phyloP scores from a whole-genome alignment of 2,113 vertebrate genomes.

The Motacilla alba region DNA sequence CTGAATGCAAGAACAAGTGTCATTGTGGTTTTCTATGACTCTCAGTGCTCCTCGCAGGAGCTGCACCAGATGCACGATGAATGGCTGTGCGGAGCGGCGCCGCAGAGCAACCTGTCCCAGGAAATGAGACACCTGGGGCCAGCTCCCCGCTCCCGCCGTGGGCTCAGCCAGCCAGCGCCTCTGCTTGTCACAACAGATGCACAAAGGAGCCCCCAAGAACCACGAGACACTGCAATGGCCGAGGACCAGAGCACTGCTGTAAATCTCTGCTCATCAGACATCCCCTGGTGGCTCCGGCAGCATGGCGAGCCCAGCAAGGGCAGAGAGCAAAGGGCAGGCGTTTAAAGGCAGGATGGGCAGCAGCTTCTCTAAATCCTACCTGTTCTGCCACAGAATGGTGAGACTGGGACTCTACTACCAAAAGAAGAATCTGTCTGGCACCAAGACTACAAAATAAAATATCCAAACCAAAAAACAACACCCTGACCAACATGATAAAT shows the following conservation, averaged over 20 bases:
- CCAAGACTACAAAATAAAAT: neutral
- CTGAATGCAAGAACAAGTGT: slow-evolving; percentile 38
- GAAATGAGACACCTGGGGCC: slow-evolving; percentile 47
- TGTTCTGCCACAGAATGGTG: neutral
- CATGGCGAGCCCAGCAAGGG: neutral
- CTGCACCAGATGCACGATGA: slow-evolving; percentile 34
- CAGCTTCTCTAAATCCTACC: neutral
- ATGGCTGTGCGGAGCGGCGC: neutral
- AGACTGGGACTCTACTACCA: neutral
- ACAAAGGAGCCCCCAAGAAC: neutral
- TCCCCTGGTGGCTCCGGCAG: neutral
- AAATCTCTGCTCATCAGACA: neutral
- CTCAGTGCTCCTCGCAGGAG: neutral
- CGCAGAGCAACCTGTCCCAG: neutral
- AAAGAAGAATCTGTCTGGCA: neutral
- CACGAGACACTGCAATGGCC: rapidly evolving
- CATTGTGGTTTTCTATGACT: slow-evolving; percentile 20
- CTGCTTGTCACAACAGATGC: neutral
- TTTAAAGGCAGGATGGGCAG: neutral
- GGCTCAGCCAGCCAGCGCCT: neutral
- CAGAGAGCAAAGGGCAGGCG: neutral
- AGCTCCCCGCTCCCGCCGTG: neutral
- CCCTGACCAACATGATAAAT: slow-evolving; percentile 57
- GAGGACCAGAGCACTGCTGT: neutral
- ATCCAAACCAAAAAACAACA: neutral